Percentiles rank a stretch among this genome's conserved stretches.
Evolutionary conservation across 2,113 vertebrate species (phyloP).

Genomic region (Channa argus): DNA sequence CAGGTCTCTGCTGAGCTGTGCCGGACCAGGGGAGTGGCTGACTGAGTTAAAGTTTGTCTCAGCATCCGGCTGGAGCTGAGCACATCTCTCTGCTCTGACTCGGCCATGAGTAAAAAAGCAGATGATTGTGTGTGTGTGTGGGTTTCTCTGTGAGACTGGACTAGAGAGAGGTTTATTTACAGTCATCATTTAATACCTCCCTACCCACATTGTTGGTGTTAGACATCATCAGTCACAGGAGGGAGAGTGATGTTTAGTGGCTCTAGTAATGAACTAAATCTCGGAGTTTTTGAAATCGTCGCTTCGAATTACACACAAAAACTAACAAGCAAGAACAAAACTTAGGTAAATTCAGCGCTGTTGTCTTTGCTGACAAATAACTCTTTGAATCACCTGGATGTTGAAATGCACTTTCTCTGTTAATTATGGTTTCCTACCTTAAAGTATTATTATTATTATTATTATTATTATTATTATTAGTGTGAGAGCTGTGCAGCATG

Average conservation of each 20-base stretch:
- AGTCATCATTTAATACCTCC: slow-evolving; percentile 62
- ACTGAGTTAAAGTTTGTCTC: slow-evolving; percentile 71
- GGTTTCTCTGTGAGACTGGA: slow-evolving; percentile 36
- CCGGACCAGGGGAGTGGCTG: slow-evolving; percentile 43
- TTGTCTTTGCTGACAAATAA: background rate
- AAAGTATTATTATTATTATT: no score
- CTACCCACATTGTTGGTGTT: slow-evolving; percentile 60
- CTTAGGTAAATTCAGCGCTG: background rate
- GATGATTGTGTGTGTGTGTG: slow-evolving; percentile 65
- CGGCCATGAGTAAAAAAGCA: slow-evolving; percentile 75
- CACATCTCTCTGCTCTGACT: slow-evolving; percentile 64
- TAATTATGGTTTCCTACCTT: no score
- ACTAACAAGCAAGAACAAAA: slow-evolving; percentile 1
- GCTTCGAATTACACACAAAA: slow-evolving; percentile 30
- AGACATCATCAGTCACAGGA: slow-evolving; percentile 57
- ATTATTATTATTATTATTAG: no score
- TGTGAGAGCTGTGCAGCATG: no score
- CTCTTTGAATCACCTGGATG: no score
- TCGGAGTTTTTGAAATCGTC: slow-evolving; percentile 52
- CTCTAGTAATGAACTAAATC: slow-evolving; percentile 50
- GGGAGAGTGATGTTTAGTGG: slow-evolving; percentile 46
- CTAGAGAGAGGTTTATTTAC: slow-evolving; percentile 56
- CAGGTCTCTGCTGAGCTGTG: slow-evolving; percentile 15
- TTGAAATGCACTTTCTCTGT: no score
- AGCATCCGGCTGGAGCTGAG: slow-evolving; percentile 78